A percentile compares a stretch with the other conserved stretches of the same genome.
These are phyloP conservation scores for Hycleus phaleratus DNA, from an alignment of 1,140 invertebrate species.

Conservation along the genomic window DNA sequence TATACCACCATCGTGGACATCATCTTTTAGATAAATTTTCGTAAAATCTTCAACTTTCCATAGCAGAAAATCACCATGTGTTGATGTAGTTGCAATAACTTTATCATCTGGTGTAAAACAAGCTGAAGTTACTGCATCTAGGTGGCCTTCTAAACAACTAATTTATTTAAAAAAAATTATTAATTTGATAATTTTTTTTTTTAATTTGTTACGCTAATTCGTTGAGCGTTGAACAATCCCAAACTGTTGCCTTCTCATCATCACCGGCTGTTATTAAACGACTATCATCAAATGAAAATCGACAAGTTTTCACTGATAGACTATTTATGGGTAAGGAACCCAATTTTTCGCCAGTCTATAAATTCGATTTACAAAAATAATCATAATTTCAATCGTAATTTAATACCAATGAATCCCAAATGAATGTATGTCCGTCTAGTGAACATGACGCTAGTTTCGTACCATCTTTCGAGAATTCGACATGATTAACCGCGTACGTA, in stretches of 20 bases:
- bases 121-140: constrained; percentile 52
- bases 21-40: constrained; percentile 39
- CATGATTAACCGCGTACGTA: constrained; percentile 54
- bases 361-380: not conserved
- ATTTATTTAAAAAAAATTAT: not conserved
- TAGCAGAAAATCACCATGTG: constrained; percentile 54
- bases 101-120: constrained; percentile 57
- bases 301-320: constrained; percentile 45
- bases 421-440: constrained; percentile 60
- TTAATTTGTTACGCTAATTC: constrained; percentile 40
- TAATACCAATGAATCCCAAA: constrained; percentile 56
- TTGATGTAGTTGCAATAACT: constrained; percentile 56
- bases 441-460: constrained; percentile 61
- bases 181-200: not conserved
- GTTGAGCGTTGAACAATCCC: constrained; percentile 50
- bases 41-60: constrained; percentile 44
- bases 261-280: constrained; percentile 62
- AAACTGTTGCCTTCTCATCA: constrained; percentile 62
- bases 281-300: constrained; percentile 57
- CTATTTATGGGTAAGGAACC: constrained; percentile 33
- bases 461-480: constrained; percentile 60
- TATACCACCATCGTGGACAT: constrained; percentile 65
- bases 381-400: not conserved
- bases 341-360: constrained; percentile 35
- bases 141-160: constrained; percentile 47